Base-by-base conservation (phyloP, 1,140 invertebrate species). In the Drosophila sturtevanti region DNA sequence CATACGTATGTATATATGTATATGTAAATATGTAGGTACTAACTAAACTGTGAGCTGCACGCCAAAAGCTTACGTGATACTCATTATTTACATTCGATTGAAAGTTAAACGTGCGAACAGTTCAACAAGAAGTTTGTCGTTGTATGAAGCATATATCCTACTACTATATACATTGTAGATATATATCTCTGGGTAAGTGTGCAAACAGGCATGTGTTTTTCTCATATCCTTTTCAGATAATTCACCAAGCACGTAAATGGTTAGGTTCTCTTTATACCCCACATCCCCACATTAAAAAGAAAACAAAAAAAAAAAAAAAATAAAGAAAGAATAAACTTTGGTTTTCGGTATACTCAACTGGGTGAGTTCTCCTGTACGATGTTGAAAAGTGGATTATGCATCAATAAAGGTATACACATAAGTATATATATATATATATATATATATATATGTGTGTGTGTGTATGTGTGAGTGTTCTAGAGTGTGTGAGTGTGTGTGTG, bases 41-140 rank as follows among this genome's bases (percentile, higher is more conserved):
- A n/a, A n/a, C n/a, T n/a, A 41, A 41, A 41, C n/a, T 4, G n/a
- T 54, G 18, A 38, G 58, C 35, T 59, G 71, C 72, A 75, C 67
- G 70, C 63, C 63, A 82, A 63, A 54, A 37, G 35, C 10, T 52
- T 69, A 69, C 74, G 75, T 77, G 79, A 66, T 68, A 73, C 69
- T 79, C 84, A 89, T 87, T 87, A 89, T 87, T 87, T 89, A 87
- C 84, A 89, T 87, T 87, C 82, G 82, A 87, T 87, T 89, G 82
- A 70, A 87, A 89, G 82, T 89, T 87, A 77, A 87, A 79, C 82
- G 79, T 89, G 84, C 69, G 69, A 87, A 89, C 84, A 74, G 85
- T 68, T 87, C 63, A 72, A 65, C 64, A 72, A 65, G 73, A 77
- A 85, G 69, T 79, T 86, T 86, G 71, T 73, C 80, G 63, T 81